Percentiles rank a stretch among this genome's conserved stretches.
Conservation (phyloP, 35 echinoderm and acorn worm species). For the Lytechinus pictus region DNA sequence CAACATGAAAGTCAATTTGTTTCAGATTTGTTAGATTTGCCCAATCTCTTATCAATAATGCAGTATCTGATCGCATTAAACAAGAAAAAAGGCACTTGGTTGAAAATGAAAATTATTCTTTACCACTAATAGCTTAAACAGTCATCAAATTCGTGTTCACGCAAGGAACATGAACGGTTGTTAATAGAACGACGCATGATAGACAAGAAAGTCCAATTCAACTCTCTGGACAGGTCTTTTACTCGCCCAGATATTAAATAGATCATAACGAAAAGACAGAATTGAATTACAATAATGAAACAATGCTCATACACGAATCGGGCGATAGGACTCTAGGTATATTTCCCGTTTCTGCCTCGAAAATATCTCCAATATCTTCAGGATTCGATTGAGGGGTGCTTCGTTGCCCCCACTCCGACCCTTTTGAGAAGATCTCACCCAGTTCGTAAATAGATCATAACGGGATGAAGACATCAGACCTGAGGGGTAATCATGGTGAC, state of each 20-base stretch:
- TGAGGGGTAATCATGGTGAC: not conserved
- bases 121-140: no score
- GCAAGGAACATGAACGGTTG: not conserved
- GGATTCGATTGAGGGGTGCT: not conserved
- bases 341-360: not conserved
- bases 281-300: constrained; percentile 11
- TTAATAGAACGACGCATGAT: not conserved
- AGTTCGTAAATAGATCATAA: constrained; percentile 40
- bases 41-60: no score
- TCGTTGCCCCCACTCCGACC: not conserved
- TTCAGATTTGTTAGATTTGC: no score
- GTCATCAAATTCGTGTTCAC: not conserved
- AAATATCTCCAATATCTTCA: not conserved
- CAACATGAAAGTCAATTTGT: no score
- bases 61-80: no score
- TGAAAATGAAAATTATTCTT: no score
- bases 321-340: not conserved
- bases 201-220: not conserved
- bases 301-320: constrained; percentile 34
- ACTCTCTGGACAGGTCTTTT: not conserved
- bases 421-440: constrained; percentile 13
- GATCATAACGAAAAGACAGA: not conserved
- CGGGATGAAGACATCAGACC: constrained; percentile 35
- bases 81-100: no score
- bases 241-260: not conserved